These are phyloP conservation scores for Gallinago stenura DNA, from an alignment of 2,797 vertebrate species.

Conservation along the genomic window DNA sequence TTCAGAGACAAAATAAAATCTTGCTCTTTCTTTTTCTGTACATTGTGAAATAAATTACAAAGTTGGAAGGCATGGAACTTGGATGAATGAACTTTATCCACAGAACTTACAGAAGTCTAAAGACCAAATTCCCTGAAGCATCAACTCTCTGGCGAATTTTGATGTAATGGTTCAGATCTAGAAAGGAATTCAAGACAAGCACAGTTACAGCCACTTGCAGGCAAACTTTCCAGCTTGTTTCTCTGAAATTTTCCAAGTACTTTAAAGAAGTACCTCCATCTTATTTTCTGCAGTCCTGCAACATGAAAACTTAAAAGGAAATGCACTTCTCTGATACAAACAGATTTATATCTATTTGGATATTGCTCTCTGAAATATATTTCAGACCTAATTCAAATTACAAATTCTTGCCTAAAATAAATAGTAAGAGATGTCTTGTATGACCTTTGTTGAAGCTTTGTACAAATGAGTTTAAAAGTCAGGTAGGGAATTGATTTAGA, in stretches of 20 bases:
- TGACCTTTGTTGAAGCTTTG: background rate
- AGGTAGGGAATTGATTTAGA: background rate
- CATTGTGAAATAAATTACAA: background rate
- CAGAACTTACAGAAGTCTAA: background rate
- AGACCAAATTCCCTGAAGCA: background rate
- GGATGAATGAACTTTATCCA: background rate
- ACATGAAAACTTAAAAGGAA: background rate
- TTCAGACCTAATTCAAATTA: background rate
- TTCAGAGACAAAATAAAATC: background rate
- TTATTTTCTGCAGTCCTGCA: background rate
- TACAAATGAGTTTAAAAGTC: background rate
- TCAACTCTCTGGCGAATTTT: background rate
- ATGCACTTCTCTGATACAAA: background rate
- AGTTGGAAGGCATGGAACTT: background rate
- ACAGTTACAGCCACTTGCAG: background rate
- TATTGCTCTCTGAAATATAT: background rate
- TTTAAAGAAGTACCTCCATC: background rate
- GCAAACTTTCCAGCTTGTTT: background rate
- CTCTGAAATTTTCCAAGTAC: background rate
- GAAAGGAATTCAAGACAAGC: slow-evolving; percentile 20
- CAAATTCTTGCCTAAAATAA: background rate
- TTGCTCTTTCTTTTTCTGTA: background rate
- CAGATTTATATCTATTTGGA: background rate
- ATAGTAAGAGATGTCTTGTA: background rate
- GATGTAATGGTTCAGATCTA: background rate